Evolutionary conservation across 2,113 vertebrate species (phyloP), one percentile per base, ranked within the genome.

Genomic region (Garra rufa): DNA sequence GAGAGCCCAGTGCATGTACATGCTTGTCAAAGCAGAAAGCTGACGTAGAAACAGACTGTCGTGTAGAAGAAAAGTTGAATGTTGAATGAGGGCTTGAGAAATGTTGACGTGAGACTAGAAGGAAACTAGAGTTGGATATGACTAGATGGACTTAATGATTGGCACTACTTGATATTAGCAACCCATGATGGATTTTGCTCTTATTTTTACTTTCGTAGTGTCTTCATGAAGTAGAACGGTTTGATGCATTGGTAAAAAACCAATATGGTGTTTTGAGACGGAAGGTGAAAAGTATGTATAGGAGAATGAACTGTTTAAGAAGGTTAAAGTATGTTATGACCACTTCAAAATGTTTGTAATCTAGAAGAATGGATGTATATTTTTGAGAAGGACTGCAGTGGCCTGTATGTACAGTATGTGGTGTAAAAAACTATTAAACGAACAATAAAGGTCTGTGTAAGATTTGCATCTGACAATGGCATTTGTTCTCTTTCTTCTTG

Each of bases 391-490:
- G 76, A 67, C 83, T 90, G 88, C 86, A 59, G 83, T 71, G 28
- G 91, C 84, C 75, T 82, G 87, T 90, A 88, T 93, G 88, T 90
- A 77, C 50, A 77, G 75, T 77, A 88, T 90, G 82, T 88, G 81
- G 67, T 92, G 83, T 89, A 92, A 90, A 91, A 88, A 74, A 85
- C 74, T 59, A n/a, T 81, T 82, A 86, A 82, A 81, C 69, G 85
- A 91, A 92, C 88, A 95, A 94, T 94, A 95, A 95, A 95, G 88
- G 87, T 92, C 90, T 91, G 87, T 93, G 92, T 93, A 94, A 94
- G 93, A 94, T 91, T 92, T 92, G 85, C 79, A 92, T 90, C 90
- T 88, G 86, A 92, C 87, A 67, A 76, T 28, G 44, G 41, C 30
- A 26, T 76, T 82, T 73, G n/a, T 65, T 19, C 65, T 48, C 81